Conservation (phyloP, 2,888 invertebrate species). For the Endotricha flammealis region DNA sequence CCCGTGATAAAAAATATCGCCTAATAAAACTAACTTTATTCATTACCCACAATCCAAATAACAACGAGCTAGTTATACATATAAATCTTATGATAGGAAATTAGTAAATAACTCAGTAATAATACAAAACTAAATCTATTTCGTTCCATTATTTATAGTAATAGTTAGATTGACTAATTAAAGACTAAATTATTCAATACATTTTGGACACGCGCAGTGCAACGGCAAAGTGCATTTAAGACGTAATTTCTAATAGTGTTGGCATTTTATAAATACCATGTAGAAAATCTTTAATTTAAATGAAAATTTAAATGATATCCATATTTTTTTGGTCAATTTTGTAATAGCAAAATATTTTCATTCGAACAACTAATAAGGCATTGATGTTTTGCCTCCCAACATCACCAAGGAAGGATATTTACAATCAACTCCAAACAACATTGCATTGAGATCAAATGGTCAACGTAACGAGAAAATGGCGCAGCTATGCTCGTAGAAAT, state of each 20-base stretch:
- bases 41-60: constrained; percentile 64
- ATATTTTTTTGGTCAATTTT: constrained; percentile 62
- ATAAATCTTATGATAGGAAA: constrained; percentile 48
- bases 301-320: constrained; percentile 42
- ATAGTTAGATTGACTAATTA: constrained; percentile 64
- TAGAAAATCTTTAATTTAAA: constrained; percentile 54
- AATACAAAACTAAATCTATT: constrained; percentile 57
- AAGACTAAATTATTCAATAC: constrained; percentile 54
- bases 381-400: constrained; percentile 50
- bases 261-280: constrained; percentile 46
- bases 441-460: constrained; percentile 64
- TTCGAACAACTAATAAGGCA: constrained; percentile 51
- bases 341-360: constrained; percentile 38
- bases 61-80: constrained; percentile 64
- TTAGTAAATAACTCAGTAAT: constrained; percentile 49
- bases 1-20: constrained; percentile 19
- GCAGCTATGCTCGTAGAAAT: constrained; percentile 24
- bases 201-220: constrained; percentile 60
- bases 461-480: constrained; percentile 40
- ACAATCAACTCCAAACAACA: constrained; percentile 44
- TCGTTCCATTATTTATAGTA: constrained; percentile 47
- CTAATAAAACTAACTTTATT: constrained; percentile 35
- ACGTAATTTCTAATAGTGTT: constrained; percentile 31
- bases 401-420: constrained; percentile 37
- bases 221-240: constrained; percentile 44